phyloP scores from a whole-genome alignment of 2,797 vertebrate genomes.

The Eulemur coronatus region DNA sequence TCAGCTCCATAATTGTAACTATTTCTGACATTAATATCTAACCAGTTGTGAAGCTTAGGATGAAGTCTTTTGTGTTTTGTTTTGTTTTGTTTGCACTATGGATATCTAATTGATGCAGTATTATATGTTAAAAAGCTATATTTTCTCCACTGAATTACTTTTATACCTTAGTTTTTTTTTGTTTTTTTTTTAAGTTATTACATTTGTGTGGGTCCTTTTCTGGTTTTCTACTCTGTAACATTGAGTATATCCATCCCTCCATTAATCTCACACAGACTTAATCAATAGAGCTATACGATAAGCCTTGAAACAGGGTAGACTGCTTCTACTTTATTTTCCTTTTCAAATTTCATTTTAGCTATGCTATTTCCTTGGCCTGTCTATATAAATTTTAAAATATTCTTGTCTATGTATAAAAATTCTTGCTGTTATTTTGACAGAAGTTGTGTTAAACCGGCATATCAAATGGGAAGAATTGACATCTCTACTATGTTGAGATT shows the following conservation, averaged over 20 bases:
- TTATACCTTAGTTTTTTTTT: not conserved
- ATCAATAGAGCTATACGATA: not conserved
- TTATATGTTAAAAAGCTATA: not conserved
- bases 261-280: not conserved
- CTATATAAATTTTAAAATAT: not conserved
- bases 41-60: too few species aligned
- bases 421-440: not conserved
- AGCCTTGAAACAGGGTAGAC: not conserved
- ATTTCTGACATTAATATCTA: not conserved
- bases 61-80: not conserved
- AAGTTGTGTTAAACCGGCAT: not conserved
- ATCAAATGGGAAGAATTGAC: not conserved
- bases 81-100: not conserved
- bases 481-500: not conserved
- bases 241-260: not conserved
- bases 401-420: not conserved
- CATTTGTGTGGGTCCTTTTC: not conserved
- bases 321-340: not conserved
- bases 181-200: not conserved
- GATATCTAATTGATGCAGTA: not conserved
- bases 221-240: not conserved
- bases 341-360: not conserved
- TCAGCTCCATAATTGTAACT: not conserved
- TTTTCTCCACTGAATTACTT: not conserved
- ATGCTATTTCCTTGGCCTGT: not conserved